Evolutionary conservation across 2,113 vertebrate genomes (phyloP), one percentile per base, ranked within the genome.

Genomic region (Amphilophus citrinellus): DNA sequence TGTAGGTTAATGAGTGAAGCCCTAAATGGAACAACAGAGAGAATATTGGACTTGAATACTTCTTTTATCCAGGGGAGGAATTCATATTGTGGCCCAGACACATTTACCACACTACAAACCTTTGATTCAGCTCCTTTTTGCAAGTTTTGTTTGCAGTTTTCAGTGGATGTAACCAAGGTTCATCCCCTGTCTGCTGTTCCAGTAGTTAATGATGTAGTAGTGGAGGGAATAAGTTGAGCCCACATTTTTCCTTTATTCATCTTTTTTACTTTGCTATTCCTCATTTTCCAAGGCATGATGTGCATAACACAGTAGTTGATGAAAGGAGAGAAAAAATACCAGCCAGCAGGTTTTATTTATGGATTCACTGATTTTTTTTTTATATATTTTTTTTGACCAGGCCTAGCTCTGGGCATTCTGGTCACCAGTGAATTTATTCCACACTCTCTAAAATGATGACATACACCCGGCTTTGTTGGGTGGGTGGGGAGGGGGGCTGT

Each of bases 331-430:
- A 86, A 91, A 96, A 96, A 93, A 87, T 61, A 93, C 87, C 86
- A 95, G 91, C 93, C 79, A 92, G 93, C 91, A 93, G 85, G 88
- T 94, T 94, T 95, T 95, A 96, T 96, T 96, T 95, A 95, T 95
- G 94, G 92, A 94, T 93, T 90, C 81, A 83, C 79, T 42, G 61
- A 53, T 44, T 14, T 68, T 18, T 68, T 79, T 85, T 66, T 76
- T 78, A 3, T 37, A 81, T 82, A 82, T 57, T 77, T 84, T 80
- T 85, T 68, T 78, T 86, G 86, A 91, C 92, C 90, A 92, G 92
- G 78, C 86, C 77, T 82, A 88, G 92, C 93, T 94, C 81, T 89
- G 91, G 91, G 92, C 93, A 91, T 90, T 80, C 76, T 84, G 92
- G 93, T 90, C 95, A 95, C 92, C 89, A 88, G 93, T 95, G 93